A percentile compares a stretch with the other conserved stretches of the same genome.
Conservation (phyloP, 37 sponge, comb jelly and placozoan species). For the Haliclona indistincta region DNA sequence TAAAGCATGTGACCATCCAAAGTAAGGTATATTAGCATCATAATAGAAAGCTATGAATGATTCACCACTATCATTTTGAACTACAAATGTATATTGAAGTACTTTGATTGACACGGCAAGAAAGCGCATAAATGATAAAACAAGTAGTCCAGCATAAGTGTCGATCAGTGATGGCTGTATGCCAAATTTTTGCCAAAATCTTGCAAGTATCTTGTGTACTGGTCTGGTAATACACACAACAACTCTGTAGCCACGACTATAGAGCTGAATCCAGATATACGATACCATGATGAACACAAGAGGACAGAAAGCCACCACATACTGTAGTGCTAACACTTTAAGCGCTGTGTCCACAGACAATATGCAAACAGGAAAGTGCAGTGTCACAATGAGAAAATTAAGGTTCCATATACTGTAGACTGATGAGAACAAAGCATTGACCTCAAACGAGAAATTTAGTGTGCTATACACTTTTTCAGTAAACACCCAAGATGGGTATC, state of each 20-base stretch:
- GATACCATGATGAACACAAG: slow-evolving; percentile 9
- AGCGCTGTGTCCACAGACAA: neutral
- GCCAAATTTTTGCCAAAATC: neutral
- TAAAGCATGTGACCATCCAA: neutral
- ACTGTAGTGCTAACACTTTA: neutral
- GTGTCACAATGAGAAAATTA: slow-evolving; percentile 5
- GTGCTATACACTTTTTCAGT: neutral
- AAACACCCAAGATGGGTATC: too few species aligned
- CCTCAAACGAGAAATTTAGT: neutral
- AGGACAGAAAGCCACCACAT: slow-evolving; percentile 19
- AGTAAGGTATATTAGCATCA: neutral
- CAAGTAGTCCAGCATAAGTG: slow-evolving; percentile 7
- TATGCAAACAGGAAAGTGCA: neutral
- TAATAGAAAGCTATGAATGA: neutral
- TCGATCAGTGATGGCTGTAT: neutral
- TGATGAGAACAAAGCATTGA: neutral
- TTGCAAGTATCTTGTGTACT: neutral
- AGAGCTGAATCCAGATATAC: slow-evolving; percentile 7
- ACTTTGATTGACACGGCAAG: neutral
- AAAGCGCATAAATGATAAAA: slow-evolving; percentile 6
- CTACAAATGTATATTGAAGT: neutral
- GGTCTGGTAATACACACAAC: slow-evolving; percentile 2
- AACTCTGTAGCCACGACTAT: neutral
- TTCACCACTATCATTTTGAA: neutral
- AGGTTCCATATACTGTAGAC: slow-evolving; percentile 27